These are phyloP conservation scores for Corynorhinus townsendii DNA, from an alignment of 2,113 vertebrate genomes.

Conservation along the genomic window DNA sequence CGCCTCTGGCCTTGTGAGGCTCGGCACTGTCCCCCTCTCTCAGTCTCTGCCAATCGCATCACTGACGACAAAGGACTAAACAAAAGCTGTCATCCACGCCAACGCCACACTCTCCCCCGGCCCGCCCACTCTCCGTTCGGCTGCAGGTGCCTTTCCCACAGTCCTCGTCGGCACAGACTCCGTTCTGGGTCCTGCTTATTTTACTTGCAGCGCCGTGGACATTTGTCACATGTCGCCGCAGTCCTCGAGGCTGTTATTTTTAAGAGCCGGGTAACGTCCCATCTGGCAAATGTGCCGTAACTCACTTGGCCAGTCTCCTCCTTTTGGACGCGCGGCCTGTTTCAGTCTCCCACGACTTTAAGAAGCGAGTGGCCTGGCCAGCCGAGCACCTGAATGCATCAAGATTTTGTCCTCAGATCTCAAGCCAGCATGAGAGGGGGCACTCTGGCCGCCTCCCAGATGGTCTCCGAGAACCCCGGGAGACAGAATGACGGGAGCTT, in stretches of 20 bases:
- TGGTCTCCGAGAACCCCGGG: not conserved
- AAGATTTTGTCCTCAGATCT: not conserved
- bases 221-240: not conserved
- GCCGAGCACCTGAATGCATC: not conserved
- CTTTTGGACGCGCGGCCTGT: not conserved
- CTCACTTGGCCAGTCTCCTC: not conserved
- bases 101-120: too few relatives aligned
- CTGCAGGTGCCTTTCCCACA: not conserved
- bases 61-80: not conserved
- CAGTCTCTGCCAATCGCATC: accelerated
- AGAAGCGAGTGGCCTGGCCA: not conserved
- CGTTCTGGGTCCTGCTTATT: not conserved
- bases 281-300: not conserved
- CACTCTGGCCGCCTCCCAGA: not conserved
- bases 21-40: not conserved
- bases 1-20: too few relatives aligned
- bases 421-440: not conserved
- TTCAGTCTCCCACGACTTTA: not conserved
- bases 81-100: not conserved
- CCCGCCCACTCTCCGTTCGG: not conserved
- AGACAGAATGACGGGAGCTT: not conserved
- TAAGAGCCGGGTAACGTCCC: slow-evolving; percentile 6
- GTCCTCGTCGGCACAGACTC: not conserved
- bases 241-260: slow-evolving; percentile 14
- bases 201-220: not conserved